Percentiles rank a stretch among this genome's conserved stretches.
Evolutionary conservation across 2,888 invertebrate genomes (phyloP).

Genomic region (Sepiola atlantica): DNA sequence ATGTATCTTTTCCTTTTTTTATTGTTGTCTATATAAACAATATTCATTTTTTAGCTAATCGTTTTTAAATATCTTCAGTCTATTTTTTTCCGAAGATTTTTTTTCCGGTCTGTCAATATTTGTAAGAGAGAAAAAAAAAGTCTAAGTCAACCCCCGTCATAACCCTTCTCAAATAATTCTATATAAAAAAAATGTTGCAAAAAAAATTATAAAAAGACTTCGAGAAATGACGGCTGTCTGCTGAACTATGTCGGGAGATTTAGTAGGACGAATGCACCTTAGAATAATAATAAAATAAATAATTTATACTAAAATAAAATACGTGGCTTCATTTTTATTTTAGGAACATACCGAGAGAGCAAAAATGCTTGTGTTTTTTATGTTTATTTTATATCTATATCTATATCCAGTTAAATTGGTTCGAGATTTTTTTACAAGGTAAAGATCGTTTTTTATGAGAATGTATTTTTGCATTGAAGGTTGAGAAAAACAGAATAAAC

Average conservation of each 20-base stretch:
- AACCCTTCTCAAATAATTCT: background rate
- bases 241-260: slow-evolving; percentile 32
- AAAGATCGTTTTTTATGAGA: background rate
- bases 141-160: background rate
- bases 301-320: too few species aligned
- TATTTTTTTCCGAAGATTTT: background rate
- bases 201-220: background rate
- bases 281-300: background rate
- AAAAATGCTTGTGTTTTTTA: background rate
- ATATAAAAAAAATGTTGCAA: background rate
- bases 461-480: background rate
- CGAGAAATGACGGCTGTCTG: background rate
- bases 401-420: background rate
- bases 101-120: background rate
- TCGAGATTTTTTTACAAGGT: background rate
- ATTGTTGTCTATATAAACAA: background rate
- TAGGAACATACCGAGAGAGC: background rate
- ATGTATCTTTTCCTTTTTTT: too few species aligned
- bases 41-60: background rate
- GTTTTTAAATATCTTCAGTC: background rate
- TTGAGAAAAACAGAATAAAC: background rate
- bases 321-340: background rate
- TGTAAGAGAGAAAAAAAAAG: background rate
- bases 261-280: background rate
- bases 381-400: background rate